phyloP scores from a whole-genome alignment of 2,797 vertebrate genomes.

The Brachyrhaphis roseni region DNA sequence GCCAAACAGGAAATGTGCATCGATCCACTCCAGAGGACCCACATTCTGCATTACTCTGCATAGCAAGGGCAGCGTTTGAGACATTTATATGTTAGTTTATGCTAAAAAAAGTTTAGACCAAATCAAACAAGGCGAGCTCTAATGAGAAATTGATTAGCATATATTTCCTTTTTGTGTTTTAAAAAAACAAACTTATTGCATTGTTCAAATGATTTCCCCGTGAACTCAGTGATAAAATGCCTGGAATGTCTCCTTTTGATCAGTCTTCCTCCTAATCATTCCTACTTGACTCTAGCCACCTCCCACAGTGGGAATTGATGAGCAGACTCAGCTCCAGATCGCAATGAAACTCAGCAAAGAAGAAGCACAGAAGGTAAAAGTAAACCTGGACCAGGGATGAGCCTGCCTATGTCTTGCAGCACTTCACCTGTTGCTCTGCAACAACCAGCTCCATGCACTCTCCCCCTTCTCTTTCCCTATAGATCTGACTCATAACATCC shows the following conservation, averaged over 20 bases:
- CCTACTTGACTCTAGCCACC: constrained; percentile 62
- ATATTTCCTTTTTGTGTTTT: constrained; percentile 11
- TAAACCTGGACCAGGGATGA: constrained; percentile 38
- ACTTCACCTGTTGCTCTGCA: constrained; percentile 33
- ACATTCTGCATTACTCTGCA: constrained; percentile 28
- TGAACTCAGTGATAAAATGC: constrained; percentile 15
- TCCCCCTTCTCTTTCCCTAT: constrained; percentile 28
- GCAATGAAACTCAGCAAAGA: constrained; percentile 85
- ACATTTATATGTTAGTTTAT: constrained; percentile 14
- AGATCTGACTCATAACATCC: constrained; percentile 20
- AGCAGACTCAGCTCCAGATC: constrained; percentile 94
- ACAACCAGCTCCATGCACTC: constrained; percentile 54
- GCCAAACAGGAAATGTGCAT: constrained; percentile 71
- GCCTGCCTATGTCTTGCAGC: constrained; percentile 27
- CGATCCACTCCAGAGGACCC: constrained; percentile 61
- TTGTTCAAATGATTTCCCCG: not conserved
- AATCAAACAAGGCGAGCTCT: constrained; percentile 12
- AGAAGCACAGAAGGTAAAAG: constrained; percentile 79
- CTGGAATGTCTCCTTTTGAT: constrained; percentile 34
- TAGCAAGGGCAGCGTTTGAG: constrained; percentile 42
- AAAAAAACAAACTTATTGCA: constrained; percentile 2
- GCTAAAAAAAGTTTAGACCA: not conserved
- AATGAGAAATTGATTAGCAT: constrained; percentile 21
- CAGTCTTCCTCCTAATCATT: constrained; percentile 44
- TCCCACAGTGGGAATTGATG: constrained; percentile 86